Conservation (phyloP, 1,140 invertebrate genomes). For the Sesamia nonagrioides region DNA sequence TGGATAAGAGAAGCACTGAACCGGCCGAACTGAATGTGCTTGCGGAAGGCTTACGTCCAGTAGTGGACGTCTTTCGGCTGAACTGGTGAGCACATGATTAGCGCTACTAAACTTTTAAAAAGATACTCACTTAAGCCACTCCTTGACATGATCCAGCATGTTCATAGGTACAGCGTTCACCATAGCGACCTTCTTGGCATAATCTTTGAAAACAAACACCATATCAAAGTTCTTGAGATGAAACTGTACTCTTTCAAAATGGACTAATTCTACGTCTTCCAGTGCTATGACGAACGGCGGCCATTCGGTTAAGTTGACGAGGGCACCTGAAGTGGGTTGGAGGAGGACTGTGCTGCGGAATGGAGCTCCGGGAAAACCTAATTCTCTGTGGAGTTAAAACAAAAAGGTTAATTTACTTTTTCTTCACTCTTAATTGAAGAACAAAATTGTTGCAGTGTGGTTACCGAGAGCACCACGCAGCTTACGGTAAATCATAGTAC, state of each 20-base stretch:
- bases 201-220: constrained; percentile 99
- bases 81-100: too few relatives aligned
- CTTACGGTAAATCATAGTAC: too few relatives aligned
- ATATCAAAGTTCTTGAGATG: constrained; percentile 99
- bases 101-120: not conserved
- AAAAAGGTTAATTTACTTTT: not conserved
- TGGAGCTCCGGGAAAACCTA: constrained; percentile 99
- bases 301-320: constrained; percentile 99
- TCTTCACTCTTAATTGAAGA: not conserved
- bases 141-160: constrained; percentile 99
- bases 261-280: constrained; percentile 99
- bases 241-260: constrained; percentile 99
- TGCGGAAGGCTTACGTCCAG: too few relatives aligned
- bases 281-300: constrained; percentile 99
- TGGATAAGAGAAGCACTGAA: too few relatives aligned
- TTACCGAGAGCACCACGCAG: too few relatives aligned
- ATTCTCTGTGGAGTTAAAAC: constrained; percentile 89
- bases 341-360: constrained; percentile 98
- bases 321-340: constrained; percentile 98
- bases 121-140: constrained; percentile 97
- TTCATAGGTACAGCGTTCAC: constrained; percentile 99
- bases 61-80: too few relatives aligned
- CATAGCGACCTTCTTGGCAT: constrained; percentile 97
- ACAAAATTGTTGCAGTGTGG: too few relatives aligned
- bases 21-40: too few relatives aligned